Evolutionary conservation across 2,797 vertebrate species (phyloP).

Genomic region (Arctocebus calabarensis): DNA sequence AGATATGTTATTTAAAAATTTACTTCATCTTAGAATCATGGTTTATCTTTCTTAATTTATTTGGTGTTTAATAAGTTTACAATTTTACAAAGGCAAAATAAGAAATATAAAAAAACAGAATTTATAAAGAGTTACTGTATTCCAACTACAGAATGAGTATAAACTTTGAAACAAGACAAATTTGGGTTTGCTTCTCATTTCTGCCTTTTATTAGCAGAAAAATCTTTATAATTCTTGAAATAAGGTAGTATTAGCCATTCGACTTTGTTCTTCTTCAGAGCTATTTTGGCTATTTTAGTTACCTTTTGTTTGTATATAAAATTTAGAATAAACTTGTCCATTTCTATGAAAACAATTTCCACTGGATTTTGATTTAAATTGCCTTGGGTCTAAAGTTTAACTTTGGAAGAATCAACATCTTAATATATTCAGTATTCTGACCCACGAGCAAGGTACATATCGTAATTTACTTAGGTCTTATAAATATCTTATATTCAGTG

Average conservation of each 20-base stretch:
- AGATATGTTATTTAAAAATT: neutral
- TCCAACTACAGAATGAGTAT: neutral
- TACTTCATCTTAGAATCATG: neutral
- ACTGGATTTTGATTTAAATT: no score
- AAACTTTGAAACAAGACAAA: neutral
- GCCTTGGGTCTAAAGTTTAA: no score
- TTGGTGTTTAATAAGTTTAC: neutral
- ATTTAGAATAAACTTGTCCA: neutral
- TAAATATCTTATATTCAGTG: neutral
- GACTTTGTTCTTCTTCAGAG: neutral
- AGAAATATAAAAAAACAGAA: neutral
- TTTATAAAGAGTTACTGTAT: neutral
- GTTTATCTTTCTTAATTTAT: neutral
- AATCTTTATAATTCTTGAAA: neutral
- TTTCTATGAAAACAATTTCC: no score
- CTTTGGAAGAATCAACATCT: no score
- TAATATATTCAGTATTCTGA: no score
- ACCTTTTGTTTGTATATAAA: neutral
- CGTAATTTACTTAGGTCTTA: neutral
- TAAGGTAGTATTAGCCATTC: neutral
- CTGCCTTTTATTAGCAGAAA: neutral
- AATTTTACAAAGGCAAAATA: neutral
- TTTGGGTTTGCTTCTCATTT: neutral
- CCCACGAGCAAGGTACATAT: no score
- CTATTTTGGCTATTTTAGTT: neutral